Conservation (phyloP, 1,140 invertebrate genomes). For the Drosophila neocordata region DNA sequence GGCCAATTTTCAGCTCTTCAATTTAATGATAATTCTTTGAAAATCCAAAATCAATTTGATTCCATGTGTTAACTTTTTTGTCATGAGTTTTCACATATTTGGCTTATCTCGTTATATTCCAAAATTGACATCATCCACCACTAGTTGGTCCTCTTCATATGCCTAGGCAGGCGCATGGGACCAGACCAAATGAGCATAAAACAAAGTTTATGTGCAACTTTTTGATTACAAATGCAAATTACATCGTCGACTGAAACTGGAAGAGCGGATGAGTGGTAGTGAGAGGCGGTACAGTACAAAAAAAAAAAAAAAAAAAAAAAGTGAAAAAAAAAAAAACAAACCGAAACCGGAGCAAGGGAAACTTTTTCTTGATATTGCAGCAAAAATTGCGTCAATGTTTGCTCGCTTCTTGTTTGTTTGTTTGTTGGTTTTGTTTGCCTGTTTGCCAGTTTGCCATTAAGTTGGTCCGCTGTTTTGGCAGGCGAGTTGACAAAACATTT, state of each 20-base stretch:
- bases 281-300: no score
- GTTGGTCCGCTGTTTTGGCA: conserved; percentile 65
- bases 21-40: conserved; percentile 18
- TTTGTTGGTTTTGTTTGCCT: conserved; percentile 34
- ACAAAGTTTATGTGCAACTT: conserved; percentile 79
- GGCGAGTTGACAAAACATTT: conserved; percentile 75
- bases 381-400: conserved; percentile 74
- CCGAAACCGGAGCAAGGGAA: conserved; percentile 22
- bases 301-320: conserved; percentile 11
- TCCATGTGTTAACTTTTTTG: no score
- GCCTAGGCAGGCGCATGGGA: conserved; percentile 33
- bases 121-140: not conserved
- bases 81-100: not conserved
- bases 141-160: not conserved
- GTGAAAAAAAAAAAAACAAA: conserved; percentile 4
- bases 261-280: not conserved
- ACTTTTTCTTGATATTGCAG: conserved; percentile 71
- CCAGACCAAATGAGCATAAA: conserved; percentile 68
- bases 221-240: conserved; percentile 81
- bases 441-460: conserved; percentile 39
- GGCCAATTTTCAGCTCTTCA: conserved; percentile 47
- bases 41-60: not conserved
- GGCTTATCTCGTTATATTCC: not conserved
- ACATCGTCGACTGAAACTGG: conserved; percentile 53
- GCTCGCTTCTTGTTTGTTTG: conserved; percentile 55